These are phyloP conservation scores for Encarsia formosa DNA, from an alignment of 2,888 invertebrate genomes.

Conservation along the genomic window DNA sequence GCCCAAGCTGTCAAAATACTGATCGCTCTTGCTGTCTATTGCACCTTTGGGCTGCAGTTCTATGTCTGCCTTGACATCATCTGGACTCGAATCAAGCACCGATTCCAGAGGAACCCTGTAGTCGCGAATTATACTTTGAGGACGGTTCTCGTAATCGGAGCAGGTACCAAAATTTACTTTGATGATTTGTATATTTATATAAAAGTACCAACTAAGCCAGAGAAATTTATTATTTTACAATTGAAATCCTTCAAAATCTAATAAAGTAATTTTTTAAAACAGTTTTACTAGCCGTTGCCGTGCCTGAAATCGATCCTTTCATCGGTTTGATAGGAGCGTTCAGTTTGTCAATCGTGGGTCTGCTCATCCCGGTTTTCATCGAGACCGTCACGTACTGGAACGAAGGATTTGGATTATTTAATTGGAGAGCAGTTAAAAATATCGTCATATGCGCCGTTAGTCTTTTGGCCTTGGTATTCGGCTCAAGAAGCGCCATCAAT, in stretches of 20 bases:
- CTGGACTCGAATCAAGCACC: slow-evolving; percentile 78
- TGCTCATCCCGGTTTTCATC: slow-evolving; percentile 80
- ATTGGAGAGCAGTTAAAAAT: slow-evolving; percentile 78
- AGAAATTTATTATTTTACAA: too few relatives aligned
- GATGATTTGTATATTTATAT: too few relatives aligned
- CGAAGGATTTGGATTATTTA: slow-evolving; percentile 67
- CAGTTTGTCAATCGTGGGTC: slow-evolving; percentile 86
- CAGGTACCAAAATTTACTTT: too few relatives aligned
- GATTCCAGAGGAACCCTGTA: slow-evolving; percentile 63
- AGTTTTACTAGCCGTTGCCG: slow-evolving; percentile 74
- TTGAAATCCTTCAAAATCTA: too few relatives aligned
- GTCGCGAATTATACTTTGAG: slow-evolving; percentile 72
- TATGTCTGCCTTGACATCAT: slow-evolving; percentile 92
- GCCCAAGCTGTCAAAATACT: slow-evolving; percentile 82
- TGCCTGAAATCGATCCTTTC: slow-evolving; percentile 84
- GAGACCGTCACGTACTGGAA: slow-evolving; percentile 86
- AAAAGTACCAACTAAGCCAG: too few relatives aligned
- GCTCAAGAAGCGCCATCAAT: slow-evolving; percentile 64
- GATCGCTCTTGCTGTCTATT: slow-evolving; percentile 86
- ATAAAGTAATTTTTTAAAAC: too few relatives aligned
- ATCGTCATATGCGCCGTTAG: slow-evolving; percentile 71
- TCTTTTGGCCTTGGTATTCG: slow-evolving; percentile 75
- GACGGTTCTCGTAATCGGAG: slow-evolving; percentile 54
- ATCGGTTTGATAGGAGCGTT: slow-evolving; percentile 91
- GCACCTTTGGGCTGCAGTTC: slow-evolving; percentile 94